Evolutionary conservation across 2,888 invertebrate genomes (phyloP), one percentile per base, ranked within the genome.

Genomic region (Steinernema carpocapsae): DNA sequence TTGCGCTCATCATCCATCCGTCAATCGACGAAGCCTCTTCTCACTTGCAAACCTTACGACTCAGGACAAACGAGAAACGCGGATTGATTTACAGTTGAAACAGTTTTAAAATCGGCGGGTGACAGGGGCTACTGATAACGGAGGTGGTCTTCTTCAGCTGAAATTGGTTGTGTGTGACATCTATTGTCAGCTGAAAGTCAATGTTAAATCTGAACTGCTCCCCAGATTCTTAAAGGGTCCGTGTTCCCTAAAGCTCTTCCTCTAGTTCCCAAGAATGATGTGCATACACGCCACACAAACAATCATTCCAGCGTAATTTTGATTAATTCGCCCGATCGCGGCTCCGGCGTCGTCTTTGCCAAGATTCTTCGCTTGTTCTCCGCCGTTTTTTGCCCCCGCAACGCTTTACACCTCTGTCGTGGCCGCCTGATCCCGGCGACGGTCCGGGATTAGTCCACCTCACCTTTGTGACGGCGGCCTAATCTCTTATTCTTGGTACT

Each of bases 251-350:
- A n/a, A n/a, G n/a, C n/a, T n/a, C n/a, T n/a, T n/a, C n/a, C n/a
- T n/a, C n/a, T n/a, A n/a, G n/a, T n/a, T 56, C 6, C 24, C 22
- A 14, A 4, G 56, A 19, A 51, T 12, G 56, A 24, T 6, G 56
- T 12, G 43, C 43, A 43, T 14, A 43, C 43, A 10, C 7, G 24
- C 56, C 56, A 56, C 24, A 56, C 56, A 56, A 56, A 56, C 56
- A 56, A 56, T 56, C 56, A 56, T 14, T n/a, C n/a, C n/a, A 56
- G 26, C 56, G 56, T 24, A 56, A 56, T 56, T 56, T 56, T 56
- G 56, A 56, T 56, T 56, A 56, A 56, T 56, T 56, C 56, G 56
- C 51, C 6, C 51, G 51, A 56, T 56, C 22, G 26, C 22, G 56
- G 12, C 24, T 48, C 43, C 43, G 43, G 10, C 7, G 22, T 56